phyloP scores from a whole-genome alignment of 2,888 invertebrate genomes.

The Iselma pallidipennis region DNA sequence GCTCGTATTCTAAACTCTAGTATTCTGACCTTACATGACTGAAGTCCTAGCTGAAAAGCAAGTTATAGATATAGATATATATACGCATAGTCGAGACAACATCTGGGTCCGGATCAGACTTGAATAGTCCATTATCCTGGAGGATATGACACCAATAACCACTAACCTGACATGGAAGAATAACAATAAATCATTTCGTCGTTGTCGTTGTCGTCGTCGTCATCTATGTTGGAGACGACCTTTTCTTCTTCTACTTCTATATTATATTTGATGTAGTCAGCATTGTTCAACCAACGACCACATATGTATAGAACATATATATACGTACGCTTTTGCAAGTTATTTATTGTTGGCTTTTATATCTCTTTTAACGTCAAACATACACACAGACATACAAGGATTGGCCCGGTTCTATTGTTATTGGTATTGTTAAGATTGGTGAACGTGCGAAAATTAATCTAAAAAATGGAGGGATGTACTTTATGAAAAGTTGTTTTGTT shows the following conservation, averaged over 20 bases:
- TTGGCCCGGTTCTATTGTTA: neutral
- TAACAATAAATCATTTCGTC: conserved; percentile 33
- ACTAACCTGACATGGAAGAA: conserved; percentile 34
- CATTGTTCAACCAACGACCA: conserved; percentile 7
- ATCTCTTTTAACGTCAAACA: conserved; percentile 23
- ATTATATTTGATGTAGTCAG: conserved; percentile 2
- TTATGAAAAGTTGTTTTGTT: too few relatives aligned
- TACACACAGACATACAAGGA: conserved; percentile 8
- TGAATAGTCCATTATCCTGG: conserved; percentile 41
- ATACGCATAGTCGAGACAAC: conserved; percentile 4
- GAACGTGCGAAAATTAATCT: neutral
- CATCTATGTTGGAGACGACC: neutral
- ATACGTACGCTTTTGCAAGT: conserved; percentile 3
- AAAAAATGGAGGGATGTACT: too few relatives aligned
- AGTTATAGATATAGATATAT: neutral
- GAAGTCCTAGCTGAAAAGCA: neutral
- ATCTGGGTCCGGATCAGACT: conserved; percentile 29
- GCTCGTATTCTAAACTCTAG: neutral
- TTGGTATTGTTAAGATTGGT: conserved; percentile 2
- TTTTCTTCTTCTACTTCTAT: neutral
- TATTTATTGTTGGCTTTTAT: conserved; percentile 25
- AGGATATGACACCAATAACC: conserved; percentile 42
- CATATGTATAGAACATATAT: neutral
- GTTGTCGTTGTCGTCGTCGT: conserved; percentile 15
- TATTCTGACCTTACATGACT: neutral